These are phyloP conservation scores for Haliaeetus leucogaster DNA, from an alignment of 2,113 vertebrate species.

Conservation along the genomic window DNA sequence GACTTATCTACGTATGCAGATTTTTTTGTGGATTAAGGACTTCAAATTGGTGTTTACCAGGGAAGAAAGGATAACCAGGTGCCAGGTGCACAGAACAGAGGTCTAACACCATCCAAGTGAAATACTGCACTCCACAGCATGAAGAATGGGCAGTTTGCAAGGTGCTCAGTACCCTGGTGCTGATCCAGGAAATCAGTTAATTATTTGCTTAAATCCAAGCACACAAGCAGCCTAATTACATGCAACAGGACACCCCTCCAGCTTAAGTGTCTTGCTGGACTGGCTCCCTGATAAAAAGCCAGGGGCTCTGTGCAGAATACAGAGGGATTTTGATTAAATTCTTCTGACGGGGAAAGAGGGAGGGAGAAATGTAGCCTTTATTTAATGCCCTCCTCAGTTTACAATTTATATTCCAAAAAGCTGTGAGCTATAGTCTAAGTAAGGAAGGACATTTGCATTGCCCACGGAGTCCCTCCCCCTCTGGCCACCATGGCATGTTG, in stretches of 20 bases:
- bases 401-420: not conserved
- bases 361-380: not conserved
- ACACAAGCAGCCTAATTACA: not conserved
- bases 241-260: not conserved
- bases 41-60: not conserved
- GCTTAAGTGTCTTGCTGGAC: constrained; percentile 3
- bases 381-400: not conserved
- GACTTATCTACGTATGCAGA: not conserved
- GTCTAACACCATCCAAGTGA: not conserved
- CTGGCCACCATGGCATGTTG: not conserved
- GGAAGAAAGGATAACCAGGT: not conserved
- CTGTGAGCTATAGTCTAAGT: not conserved
- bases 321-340: constrained; percentile 20
- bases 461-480: accelerated
- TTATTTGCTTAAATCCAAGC: not conserved
- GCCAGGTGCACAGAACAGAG: not conserved
- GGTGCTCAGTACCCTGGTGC: not conserved
- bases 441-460: not conserved
- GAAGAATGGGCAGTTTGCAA: not conserved
- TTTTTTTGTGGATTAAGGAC: not conserved
- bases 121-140: not conserved
- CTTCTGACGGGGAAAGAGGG: not conserved
- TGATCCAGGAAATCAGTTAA: not conserved
- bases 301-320: not conserved
- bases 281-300: not conserved